Conservation (phyloP, 2,797 vertebrate species). For the Synanceia verrucosa region DNA sequence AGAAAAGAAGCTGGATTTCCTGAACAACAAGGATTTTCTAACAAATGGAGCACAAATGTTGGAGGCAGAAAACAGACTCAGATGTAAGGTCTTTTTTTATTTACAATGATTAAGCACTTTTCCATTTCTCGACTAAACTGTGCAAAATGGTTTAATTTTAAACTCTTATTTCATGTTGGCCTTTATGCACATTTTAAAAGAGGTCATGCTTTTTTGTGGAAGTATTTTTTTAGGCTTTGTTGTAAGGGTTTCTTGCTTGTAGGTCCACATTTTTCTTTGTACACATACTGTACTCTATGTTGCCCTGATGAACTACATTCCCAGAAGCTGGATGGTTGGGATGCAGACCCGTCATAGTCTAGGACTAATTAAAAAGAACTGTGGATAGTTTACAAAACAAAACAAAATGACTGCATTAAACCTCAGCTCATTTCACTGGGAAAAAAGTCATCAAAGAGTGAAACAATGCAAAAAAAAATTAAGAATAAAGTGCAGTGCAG, state of each 20-base stretch:
- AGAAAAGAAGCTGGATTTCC: constrained; percentile 19
- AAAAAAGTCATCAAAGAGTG: not conserved
- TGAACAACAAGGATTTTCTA: constrained; percentile 36
- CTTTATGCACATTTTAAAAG: constrained; percentile 36
- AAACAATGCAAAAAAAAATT: not conserved
- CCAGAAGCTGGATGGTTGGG: constrained; percentile 5
- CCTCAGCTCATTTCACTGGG: not conserved
- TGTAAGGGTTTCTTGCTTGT: not conserved
- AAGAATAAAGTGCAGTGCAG: too few relatives aligned
- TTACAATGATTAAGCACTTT: constrained; percentile 47
- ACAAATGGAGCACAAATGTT: constrained; percentile 31
- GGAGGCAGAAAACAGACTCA: not conserved
- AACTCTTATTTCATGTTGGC: constrained; percentile 6
- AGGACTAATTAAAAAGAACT: not conserved
- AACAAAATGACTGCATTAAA: not conserved
- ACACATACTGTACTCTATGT: not conserved
- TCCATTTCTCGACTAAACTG: constrained; percentile 29
- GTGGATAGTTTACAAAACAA: not conserved
- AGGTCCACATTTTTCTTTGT: not conserved
- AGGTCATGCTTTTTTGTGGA: not conserved
- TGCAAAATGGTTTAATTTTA: constrained; percentile 19
- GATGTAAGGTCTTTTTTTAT: constrained; percentile 26
- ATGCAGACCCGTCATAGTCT: not conserved
- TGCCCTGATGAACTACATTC: constrained; percentile 16
- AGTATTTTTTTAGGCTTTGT: not conserved